Base-by-base conservation (phyloP, 35 echinoderm and acorn worm species). In the Stichopus chloronotus region DNA sequence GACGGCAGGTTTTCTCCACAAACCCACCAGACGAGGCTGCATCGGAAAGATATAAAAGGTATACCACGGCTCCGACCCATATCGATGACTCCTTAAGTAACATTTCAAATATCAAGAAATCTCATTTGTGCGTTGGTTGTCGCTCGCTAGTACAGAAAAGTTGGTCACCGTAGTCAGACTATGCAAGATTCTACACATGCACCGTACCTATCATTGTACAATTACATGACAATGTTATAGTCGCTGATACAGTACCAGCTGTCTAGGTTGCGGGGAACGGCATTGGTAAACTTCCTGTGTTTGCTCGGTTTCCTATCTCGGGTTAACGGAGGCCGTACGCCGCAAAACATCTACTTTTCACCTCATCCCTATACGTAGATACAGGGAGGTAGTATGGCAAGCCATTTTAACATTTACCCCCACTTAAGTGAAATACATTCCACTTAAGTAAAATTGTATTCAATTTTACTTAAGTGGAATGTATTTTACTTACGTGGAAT, bases 1-100 rank as follows among this genome's bases (percentile, higher is more conserved):
- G 82, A 58, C 55, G 54, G 24, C 82, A 85, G 9, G 82, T 58
- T 9, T 16, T 23, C 82, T 85, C 82, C 52, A 85, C 55, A 58
- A 85, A 85, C 55, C 58, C 82, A 53, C 52, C 58, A 13, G 78
- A n/a, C 78, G 25, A 6, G 82, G 58, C n/a, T 25, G 21, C 57
- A 59, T 20, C 17, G 55, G 58, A 85, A 55, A 85, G 16, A 85
- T n/a, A 19, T 20, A 85, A 21, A 58, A 58, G 58, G 82, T 74
- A 21, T 74, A 74, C 12, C 69, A 85, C 21, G 58, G 58, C 14
- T 85, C 55, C 82, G 82, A 53, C 52, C 82, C 16, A 85, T 58
- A 85, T 22, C 55, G 82, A n/a, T 16, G 82, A 85, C 22, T 53
- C 21, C 17, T 85, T 58, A 56, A 23, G 13, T 12, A 55, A 58